A percentile compares a stretch with the other conserved stretches of the same genome.
Evolutionary conservation across 2,113 vertebrate species (phyloP).

Genomic region (Dipodomys merriami): DNA sequence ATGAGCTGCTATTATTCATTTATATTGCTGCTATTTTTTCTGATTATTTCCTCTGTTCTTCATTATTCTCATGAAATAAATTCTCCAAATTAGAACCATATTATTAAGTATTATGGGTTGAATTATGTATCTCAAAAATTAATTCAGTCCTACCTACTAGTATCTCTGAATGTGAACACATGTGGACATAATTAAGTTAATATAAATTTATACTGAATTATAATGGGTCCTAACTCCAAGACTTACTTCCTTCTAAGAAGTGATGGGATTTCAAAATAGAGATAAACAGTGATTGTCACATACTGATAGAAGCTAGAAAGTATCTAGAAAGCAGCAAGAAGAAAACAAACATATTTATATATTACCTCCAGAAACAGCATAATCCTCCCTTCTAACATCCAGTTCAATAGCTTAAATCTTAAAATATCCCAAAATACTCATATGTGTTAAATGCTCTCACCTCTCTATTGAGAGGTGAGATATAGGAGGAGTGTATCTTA

Average conservation of each 20-base stretch:
- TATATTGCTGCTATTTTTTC: neutral
- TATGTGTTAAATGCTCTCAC: no score
- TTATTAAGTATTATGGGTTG: neutral
- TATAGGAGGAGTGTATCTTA: neutral
- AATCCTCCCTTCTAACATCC: neutral
- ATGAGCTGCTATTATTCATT: neutral
- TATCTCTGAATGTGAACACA: neutral
- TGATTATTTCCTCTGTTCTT: neutral
- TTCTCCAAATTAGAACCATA: neutral
- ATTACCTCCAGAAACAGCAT: neutral
- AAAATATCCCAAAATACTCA: neutral
- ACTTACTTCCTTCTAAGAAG: neutral
- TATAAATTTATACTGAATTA: neutral
- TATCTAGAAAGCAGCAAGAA: no score
- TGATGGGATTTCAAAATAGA: neutral
- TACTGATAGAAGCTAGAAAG: neutral
- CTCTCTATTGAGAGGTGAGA: neutral
- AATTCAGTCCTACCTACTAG: neutral
- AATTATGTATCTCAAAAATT: neutral
- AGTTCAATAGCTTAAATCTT: neutral
- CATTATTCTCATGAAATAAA: neutral
- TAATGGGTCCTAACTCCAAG: neutral
- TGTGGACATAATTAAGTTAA: constrained; percentile 7
- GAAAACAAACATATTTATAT: neutral
- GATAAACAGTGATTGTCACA: neutral